Evolutionary conservation across 2,797 vertebrate genomes (phyloP).

Genomic region (Taeniopygia guttata): DNA sequence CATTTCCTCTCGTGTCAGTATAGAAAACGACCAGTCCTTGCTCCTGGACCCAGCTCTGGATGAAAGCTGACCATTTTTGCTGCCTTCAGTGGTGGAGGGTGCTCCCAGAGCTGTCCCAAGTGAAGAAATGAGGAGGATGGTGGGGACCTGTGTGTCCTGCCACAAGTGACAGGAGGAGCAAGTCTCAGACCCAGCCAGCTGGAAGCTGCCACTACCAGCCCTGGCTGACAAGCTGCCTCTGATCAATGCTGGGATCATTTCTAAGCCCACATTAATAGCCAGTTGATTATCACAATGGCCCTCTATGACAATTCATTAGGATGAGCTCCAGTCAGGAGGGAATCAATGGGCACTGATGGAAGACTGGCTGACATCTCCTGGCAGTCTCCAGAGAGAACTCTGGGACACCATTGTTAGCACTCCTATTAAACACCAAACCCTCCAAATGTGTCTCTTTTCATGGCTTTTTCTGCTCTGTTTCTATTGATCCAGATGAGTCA

Average conservation of each 20-base stretch:
- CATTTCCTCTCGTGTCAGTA: rapidly evolving
- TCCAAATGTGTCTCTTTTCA: neutral
- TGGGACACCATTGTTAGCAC: neutral
- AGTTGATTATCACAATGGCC: constrained; percentile 16
- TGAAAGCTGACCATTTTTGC: neutral
- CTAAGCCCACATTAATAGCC: neutral
- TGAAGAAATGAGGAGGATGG: neutral
- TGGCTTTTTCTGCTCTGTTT: neutral
- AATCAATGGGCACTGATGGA: neutral
- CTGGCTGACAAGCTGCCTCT: neutral
- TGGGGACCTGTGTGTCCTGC: neutral
- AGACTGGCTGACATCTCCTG: neutral
- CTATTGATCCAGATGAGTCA: neutral
- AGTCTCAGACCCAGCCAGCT: neutral
- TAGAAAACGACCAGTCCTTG: rapidly evolving
- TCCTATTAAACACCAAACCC: neutral
- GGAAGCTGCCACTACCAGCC: neutral
- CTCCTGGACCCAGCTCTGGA: neutral
- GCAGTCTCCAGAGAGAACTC: neutral
- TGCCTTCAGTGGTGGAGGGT: neutral
- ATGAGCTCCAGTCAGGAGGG: constrained; percentile 1
- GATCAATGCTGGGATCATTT: constrained; percentile 6
- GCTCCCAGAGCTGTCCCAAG: neutral
- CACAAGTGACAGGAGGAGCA: neutral
- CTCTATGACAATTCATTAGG: constrained; percentile 46